Evolutionary conservation across 2,888 invertebrate genomes (phyloP).

Genomic region (Agrotis segetum): DNA sequence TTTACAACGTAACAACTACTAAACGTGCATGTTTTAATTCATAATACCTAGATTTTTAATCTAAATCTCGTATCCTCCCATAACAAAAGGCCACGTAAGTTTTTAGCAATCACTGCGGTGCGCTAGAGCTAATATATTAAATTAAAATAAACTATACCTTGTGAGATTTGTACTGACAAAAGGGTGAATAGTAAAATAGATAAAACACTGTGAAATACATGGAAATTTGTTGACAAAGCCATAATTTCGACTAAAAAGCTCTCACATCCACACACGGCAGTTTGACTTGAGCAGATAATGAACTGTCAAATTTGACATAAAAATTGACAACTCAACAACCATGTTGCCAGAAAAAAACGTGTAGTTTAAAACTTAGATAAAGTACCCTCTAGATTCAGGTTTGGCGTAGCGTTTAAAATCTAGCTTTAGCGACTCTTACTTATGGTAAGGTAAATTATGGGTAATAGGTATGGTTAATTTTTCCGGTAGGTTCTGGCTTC

Average conservation of each 20-base stretch:
- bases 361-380: no score
- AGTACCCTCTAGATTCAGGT: no score
- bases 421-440: no score
- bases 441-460: no score
- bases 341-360: conserved; percentile 19
- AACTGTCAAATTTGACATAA: background rate
- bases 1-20: background rate
- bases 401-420: no score
- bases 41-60: conserved; percentile 47
- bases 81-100: conserved; percentile 88
- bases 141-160: conserved; percentile 72
- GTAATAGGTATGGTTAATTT: no score
- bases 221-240: conserved; percentile 67
- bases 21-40: conserved; percentile 44
- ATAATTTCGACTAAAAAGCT: conserved; percentile 58
- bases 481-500: no score
- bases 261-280: conserved; percentile 14
- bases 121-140: conserved; percentile 3
- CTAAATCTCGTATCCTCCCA: conserved; percentile 71
- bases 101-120: conserved; percentile 48
- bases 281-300: background rate
- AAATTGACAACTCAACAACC: conserved; percentile 22
- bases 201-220: conserved; percentile 61
- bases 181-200: conserved; percentile 62
- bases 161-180: conserved; percentile 63